Percentiles rank a stretch among this genome's conserved stretches.
Evolutionary conservation across 2,113 vertebrate genomes (phyloP).

Genomic region (Sitta europaea): DNA sequence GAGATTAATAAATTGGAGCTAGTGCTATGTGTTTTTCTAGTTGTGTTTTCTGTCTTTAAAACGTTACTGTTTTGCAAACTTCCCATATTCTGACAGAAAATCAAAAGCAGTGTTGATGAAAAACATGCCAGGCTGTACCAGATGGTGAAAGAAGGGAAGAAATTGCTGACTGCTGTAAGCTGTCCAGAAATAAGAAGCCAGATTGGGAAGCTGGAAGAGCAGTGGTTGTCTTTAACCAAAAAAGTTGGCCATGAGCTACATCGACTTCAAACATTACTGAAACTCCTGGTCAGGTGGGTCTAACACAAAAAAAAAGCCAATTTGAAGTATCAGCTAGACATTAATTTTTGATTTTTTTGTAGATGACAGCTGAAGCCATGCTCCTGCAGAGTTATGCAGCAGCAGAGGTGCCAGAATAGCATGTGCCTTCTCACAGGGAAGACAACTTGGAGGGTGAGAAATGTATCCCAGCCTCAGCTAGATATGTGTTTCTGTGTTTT

Average conservation of each 20-base stretch:
- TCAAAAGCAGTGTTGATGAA: conserved; percentile 65
- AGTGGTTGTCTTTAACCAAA: conserved; percentile 74
- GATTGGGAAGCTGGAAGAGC: conserved; percentile 70
- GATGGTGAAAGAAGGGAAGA: conserved; percentile 74
- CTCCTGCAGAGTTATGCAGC: not conserved
- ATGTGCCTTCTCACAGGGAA: not conserved
- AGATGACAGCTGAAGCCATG: not conserved
- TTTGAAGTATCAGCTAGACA: not conserved
- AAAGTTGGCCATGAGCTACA: conserved; percentile 69
- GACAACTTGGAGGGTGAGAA: not conserved
- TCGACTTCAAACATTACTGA: conserved; percentile 61
- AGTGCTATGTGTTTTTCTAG: not conserved
- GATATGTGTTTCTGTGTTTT: not conserved
- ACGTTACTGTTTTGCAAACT: conserved; percentile 1
- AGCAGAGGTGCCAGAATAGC: not conserved
- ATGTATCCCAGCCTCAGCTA: not conserved
- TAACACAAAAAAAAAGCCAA: not conserved
- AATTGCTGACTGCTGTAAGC: conserved; percentile 63
- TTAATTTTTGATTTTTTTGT: not conserved
- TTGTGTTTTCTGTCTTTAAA: not conserved
- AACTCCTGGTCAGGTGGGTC: conserved; percentile 78
- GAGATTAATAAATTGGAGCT: not conserved
- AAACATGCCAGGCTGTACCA: conserved; percentile 72
- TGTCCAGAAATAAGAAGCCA: conserved; percentile 69
- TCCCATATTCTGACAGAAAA: conserved; percentile 70